Evolutionary conservation across 2,113 vertebrate genomes (phyloP), one percentile per base, ranked within the genome.

Genomic region (Tympanuchus pallidicinctus): DNA sequence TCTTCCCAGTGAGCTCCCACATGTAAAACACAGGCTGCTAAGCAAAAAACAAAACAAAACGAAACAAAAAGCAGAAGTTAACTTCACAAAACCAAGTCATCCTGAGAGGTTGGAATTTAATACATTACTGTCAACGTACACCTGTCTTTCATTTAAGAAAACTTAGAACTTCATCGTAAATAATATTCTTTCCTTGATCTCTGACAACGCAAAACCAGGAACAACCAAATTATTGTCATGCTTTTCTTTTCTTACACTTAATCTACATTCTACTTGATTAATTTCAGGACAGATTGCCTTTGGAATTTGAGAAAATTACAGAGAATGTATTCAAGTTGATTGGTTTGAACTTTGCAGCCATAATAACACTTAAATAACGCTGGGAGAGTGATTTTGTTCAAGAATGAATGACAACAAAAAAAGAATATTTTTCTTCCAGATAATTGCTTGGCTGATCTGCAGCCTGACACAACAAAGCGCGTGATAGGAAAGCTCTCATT

Each of bases 271-370:
- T 82, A 73, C 45, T 69, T 54, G 25, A 80, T 73, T 73, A 48
- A 36, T 80, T 76, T 80, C 40, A 73, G 75, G 63, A 61, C 50
- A 66, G 87, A 82, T 14, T 28, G 30, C 34, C 79, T 16, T 34
- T 69, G 43, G 32, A 93, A 76, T 82, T 90, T 66, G 60, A 80
- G 79, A 86, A 86, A 80, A 66, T 22, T 71, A 79, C 15, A 92
- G 45, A 30, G 92, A 88, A 86, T 21, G 5, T n/a, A 27, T 76
- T 85, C 57, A 45, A 28, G n/a, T 57, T 90, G 36, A 94, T 54
- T 72, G 63, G 52, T 75, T 90, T 90, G 79, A 79, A 57, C 63
- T 85, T 61, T n/a, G 54, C 52, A 91, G 63, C 30, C 16, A 47
- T 36, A 79, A 40, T 32, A 75, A 65, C 2, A 3, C 38, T 87